A percentile compares a stretch with the other conserved stretches of the same genome.
These are phyloP conservation scores for Yponomeuta malinellus DNA, from an alignment of 2,888 invertebrate species.

Conservation along the genomic window DNA sequence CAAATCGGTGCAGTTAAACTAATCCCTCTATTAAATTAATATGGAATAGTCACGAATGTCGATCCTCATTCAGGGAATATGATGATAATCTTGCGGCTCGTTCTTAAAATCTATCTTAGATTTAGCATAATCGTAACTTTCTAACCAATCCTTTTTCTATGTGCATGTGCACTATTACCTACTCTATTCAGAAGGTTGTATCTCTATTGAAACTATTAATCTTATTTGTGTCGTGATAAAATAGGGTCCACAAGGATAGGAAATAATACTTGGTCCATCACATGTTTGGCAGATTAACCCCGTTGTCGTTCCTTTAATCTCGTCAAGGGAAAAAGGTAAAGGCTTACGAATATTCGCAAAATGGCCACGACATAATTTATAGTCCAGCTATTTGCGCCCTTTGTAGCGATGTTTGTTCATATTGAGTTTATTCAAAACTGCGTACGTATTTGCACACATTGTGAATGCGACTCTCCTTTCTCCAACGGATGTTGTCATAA, in stretches of 20 bases:
- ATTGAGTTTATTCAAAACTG: constrained; percentile 53
- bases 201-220: neutral
- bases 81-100: neutral
- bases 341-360: constrained; percentile 36
- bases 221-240: neutral
- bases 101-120: neutral
- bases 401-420: constrained; percentile 63
- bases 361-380: constrained; percentile 49
- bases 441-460: constrained; percentile 57
- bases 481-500: constrained; percentile 57
- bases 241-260: neutral
- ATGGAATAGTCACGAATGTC: constrained; percentile 37
- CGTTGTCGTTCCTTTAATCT: constrained; percentile 5
- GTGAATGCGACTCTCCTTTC: constrained; percentile 42
- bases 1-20: constrained; percentile 53
- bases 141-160: neutral
- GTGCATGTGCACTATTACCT: neutral
- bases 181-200: neutral
- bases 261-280: neutral
- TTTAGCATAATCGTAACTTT: no score
- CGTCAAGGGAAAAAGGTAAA: constrained; percentile 27
- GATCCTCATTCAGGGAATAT: constrained; percentile 43
- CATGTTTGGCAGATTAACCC: neutral
- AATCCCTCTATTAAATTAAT: constrained; percentile 56
- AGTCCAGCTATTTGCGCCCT: constrained; percentile 40